A percentile compares a stretch with the other conserved stretches of the same genome.
phyloP scores from a whole-genome alignment of 2,888 invertebrate species.

The Euclidia mi region DNA sequence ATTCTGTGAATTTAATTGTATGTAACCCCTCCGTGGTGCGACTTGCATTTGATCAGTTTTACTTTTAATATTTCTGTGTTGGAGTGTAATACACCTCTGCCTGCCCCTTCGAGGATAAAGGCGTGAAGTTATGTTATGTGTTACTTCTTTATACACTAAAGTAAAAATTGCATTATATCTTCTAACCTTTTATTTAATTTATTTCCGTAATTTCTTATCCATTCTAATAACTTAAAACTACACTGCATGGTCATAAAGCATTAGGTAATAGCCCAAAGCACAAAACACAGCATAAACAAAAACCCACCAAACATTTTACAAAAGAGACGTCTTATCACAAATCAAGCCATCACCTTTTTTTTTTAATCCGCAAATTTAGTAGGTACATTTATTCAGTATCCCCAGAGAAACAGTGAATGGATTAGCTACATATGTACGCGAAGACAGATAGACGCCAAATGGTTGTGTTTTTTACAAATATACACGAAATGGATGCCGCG shows the following conservation, averaged over 20 bases:
- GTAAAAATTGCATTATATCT: too few relatives aligned
- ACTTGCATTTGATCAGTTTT: too few relatives aligned
- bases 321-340: constrained; percentile 35
- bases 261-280: neutral
- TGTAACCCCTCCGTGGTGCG: too few relatives aligned
- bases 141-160: too few relatives aligned
- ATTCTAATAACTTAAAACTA: too few relatives aligned
- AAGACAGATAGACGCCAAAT: constrained; percentile 49
- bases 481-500: constrained; percentile 52
- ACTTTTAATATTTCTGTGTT: too few relatives aligned
- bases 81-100: too few relatives aligned
- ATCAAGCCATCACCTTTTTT: constrained; percentile 43
- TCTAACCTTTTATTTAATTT: too few relatives aligned
- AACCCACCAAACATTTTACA: neutral
- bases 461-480: constrained; percentile 43
- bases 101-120: too few relatives aligned
- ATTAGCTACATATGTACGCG: constrained; percentile 55
- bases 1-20: too few relatives aligned
- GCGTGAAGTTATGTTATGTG: too few relatives aligned
- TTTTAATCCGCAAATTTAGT: constrained; percentile 51
- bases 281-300: constrained; percentile 2
- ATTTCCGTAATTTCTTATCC: too few relatives aligned
- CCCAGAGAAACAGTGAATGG: constrained; percentile 51
- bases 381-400: constrained; percentile 49
- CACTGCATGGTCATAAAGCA: neutral